phyloP scores from a whole-genome alignment of 2,797 vertebrate genomes.

The Chiroxiphia lanceolata region DNA sequence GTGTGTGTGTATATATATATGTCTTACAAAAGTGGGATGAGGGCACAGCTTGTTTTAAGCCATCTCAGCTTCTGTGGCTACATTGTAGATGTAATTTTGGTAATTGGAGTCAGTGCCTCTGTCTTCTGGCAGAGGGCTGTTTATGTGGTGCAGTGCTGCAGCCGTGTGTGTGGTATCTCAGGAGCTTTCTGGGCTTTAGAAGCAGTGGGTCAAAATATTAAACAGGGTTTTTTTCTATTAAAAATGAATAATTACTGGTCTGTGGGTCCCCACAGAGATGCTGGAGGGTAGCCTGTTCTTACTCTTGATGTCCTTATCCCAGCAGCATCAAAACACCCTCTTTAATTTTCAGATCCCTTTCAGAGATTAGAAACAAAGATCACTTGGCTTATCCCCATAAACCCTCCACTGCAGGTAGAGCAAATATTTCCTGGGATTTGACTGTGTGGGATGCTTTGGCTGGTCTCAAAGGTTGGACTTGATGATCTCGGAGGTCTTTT shows the following conservation, averaged over 20 bases:
- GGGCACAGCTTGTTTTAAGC: neutral
- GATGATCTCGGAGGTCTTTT: neutral
- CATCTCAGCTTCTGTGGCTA: neutral
- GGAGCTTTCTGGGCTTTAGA: neutral
- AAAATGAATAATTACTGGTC: neutral
- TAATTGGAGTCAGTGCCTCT: neutral
- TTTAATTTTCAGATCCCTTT: neutral
- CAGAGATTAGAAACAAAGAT: neutral
- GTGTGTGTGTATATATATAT: neutral
- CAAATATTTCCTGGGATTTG: neutral
- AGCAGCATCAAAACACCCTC: neutral
- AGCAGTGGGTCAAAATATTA: neutral
- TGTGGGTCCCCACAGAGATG: neutral
- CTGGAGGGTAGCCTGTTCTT: neutral
- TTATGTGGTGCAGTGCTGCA: rapidly evolving
- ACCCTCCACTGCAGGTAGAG: neutral
- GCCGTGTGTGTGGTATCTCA: neutral
- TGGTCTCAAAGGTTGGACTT: neutral
- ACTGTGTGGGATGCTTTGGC: neutral
- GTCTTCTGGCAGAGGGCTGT: neutral
- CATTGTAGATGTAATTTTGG: neutral
- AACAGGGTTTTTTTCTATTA: neutral
- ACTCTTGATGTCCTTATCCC: neutral
- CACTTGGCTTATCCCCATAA: neutral
- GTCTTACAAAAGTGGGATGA: neutral